Evolutionary conservation across 2,797 vertebrate species (phyloP).

Genomic region (Naso thynnoides): DNA sequence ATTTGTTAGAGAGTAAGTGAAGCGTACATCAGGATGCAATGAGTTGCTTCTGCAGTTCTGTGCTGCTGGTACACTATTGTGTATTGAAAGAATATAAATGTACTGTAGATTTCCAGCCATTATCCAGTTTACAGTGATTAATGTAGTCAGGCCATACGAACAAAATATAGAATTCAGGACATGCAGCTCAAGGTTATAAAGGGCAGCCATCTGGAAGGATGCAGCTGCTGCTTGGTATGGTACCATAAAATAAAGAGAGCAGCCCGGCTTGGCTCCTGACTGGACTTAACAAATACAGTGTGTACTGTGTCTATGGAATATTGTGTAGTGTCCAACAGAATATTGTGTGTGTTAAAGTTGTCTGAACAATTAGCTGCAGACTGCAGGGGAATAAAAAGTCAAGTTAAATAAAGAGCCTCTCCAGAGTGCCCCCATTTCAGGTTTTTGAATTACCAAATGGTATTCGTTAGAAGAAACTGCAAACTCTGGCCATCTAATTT

Average conservation of each 20-base stretch:
- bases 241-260: slow-evolving; percentile 16
- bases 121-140: slow-evolving; percentile 38
- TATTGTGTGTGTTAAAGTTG: background rate
- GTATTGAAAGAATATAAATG: slow-evolving; percentile 19
- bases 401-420: background rate
- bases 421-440: background rate
- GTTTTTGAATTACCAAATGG: background rate
- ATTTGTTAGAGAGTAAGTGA: slow-evolving; percentile 3
- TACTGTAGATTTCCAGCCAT: slow-evolving; percentile 7
- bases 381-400: background rate
- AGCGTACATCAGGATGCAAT: slow-evolving; percentile 5
- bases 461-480: no score
- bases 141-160: slow-evolving; percentile 1
- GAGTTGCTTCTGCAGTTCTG: background rate
- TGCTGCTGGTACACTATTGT: background rate
- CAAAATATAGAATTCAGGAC: slow-evolving; percentile 36
- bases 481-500: no score
- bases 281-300: slow-evolving; percentile 13
- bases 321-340: background rate
- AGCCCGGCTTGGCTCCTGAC: background rate
- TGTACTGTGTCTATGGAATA: background rate
- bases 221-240: slow-evolving; percentile 29
- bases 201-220: background rate
- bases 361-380: background rate
- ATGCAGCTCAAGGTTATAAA: slow-evolving; percentile 43